Base-by-base conservation (phyloP, 2,113 vertebrate species). In the Misgurnus mizolepis region DNA sequence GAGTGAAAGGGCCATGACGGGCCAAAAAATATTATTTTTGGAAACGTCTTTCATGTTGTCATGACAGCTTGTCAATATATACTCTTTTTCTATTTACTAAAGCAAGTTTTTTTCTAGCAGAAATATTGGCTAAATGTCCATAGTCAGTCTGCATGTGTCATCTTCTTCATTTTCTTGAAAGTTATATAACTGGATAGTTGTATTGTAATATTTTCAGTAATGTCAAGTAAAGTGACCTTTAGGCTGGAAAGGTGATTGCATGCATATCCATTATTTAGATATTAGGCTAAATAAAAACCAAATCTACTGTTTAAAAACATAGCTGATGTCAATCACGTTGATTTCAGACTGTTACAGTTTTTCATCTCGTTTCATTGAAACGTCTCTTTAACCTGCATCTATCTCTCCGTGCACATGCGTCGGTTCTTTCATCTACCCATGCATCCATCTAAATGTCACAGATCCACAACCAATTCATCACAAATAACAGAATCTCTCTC, bases 51-150 rank as follows among this genome's bases (percentile, higher is more conserved):
- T 80, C 64, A 75, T 58, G 49, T 58, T 73, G 62, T 40, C 10
- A 56, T 79, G 76, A 79, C 70, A 79, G 53, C 39, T 79, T 75
- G 77, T 34, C 76, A 53, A 75, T 83, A 82, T 70, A 45, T 72
- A 67, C 56, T 81, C 72, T 67, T 75, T 60, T 75, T 75, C 50
- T 67, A 68, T 81, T 80, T 67, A 62, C 55, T n/a, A 60, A 80
- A 67, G 62, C 47, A 41, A 8, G 2, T 47, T 72, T 73, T 73
- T 2, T 17, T 49, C 43, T 9, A 43, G 49, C 14, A 66, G 64
- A 80, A 64, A 62, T 76, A 76, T 80, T 7, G 79, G 69, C 47
- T 66, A 67, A 82, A 67, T 2, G 68, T 82, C 81, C 15, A 62
- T 22, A 18, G 81, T 39, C 47, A 53, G 43, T 22, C 27, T 34